Evolutionary conservation across 2,113 vertebrate genomes (phyloP).

Genomic region (Hylia prasina): DNA sequence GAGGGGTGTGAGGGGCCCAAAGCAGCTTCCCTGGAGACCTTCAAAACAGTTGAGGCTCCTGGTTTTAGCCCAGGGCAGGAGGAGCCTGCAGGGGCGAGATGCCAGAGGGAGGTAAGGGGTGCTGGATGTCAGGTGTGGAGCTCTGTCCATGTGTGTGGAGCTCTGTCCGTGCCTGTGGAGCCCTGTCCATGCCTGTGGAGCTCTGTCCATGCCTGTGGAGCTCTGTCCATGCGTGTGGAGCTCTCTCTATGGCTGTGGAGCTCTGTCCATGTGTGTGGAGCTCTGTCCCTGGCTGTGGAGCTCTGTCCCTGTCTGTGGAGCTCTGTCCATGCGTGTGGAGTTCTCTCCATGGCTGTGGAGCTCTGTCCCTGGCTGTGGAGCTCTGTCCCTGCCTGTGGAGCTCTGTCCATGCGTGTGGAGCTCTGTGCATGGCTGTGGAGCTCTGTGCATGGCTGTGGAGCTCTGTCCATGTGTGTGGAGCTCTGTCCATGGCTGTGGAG

Average conservation of each 20-base stretch:
- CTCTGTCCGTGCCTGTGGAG: not conserved
- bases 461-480: not conserved
- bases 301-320: not conserved
- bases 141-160: not conserved
- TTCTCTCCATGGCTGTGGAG: not conserved
- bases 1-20: not conserved
- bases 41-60: not conserved
- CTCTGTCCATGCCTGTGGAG: not conserved
- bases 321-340: not conserved
- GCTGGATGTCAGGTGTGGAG: not conserved
- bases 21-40: accelerated
- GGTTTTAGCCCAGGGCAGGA: not conserved
- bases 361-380: not conserved
- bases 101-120: not conserved
- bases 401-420: not conserved
- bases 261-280: not conserved
- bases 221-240: not conserved
- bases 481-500: accelerated
- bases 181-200: accelerated
- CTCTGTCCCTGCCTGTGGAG: accelerated
- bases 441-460: not conserved
- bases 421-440: no score
- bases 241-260: not conserved
- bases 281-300: accelerated
- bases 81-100: not conserved